Evolutionary conservation across 1,140 invertebrate species (phyloP).

Genomic region (Lineus longissimus): DNA sequence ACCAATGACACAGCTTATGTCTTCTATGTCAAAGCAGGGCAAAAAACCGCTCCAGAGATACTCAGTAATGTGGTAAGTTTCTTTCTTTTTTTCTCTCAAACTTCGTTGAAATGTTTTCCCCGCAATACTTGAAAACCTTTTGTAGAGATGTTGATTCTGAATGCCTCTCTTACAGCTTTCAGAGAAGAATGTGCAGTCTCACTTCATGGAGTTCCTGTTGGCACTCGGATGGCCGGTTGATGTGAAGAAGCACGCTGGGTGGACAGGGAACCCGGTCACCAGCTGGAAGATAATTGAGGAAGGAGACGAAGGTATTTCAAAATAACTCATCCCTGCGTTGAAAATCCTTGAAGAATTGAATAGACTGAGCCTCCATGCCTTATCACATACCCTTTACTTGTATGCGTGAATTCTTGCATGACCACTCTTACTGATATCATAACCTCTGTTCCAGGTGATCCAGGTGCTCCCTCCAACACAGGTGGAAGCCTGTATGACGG

Average conservation of each 20-base stretch:
- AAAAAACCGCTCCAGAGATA: slow-evolving; percentile 73
- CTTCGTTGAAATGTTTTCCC: neutral
- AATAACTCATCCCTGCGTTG: no score
- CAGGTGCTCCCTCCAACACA: slow-evolving; percentile 50
- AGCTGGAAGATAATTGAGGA: slow-evolving; percentile 64
- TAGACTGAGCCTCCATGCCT: no score
- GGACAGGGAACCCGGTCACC: slow-evolving; percentile 81
- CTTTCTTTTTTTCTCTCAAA: neutral
- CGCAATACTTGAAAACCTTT: neutral
- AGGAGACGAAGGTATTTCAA: slow-evolving; percentile 30
- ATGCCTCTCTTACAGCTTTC: slow-evolving; percentile 54
- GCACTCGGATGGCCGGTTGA: slow-evolving; percentile 83
- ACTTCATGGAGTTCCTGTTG: slow-evolving; percentile 75
- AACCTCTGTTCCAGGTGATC: neutral
- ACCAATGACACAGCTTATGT: slow-evolving; percentile 90
- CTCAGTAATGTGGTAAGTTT: slow-evolving; percentile 72
- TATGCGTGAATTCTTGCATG: no score
- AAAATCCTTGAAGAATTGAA: no score
- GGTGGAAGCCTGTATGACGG: slow-evolving; percentile 69
- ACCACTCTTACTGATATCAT: no score
- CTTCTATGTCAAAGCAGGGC: slow-evolving; percentile 87
- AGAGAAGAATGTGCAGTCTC: slow-evolving; percentile 61
- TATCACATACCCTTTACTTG: no score
- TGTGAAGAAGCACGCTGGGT: slow-evolving; percentile 76
- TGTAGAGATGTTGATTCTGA: no score